Percentiles rank a stretch among this genome's conserved stretches.
phyloP scores from a whole-genome alignment of 2,888 invertebrate species.

The Ligdia adustata region DNA sequence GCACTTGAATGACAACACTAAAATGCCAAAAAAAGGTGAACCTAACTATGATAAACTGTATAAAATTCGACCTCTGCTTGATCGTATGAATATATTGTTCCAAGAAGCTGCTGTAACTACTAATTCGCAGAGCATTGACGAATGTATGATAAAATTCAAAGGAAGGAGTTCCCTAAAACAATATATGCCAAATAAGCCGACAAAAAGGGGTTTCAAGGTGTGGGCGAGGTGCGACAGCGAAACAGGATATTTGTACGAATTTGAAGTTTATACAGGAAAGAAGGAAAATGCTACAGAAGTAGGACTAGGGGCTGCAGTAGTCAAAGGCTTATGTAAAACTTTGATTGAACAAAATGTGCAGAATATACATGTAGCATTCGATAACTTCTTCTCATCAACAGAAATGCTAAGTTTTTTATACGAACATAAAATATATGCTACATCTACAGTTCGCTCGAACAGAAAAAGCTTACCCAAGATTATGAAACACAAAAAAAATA shows the following conservation, averaged over 20 bases:
- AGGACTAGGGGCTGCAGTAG: slow-evolving; percentile 20
- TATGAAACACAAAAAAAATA: slow-evolving; percentile 23
- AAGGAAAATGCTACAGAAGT: slow-evolving; percentile 21
- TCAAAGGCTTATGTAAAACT: slow-evolving; percentile 18
- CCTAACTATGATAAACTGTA: slow-evolving; percentile 22
- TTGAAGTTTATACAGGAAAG: slow-evolving; percentile 28
- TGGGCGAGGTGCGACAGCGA: slow-evolving; percentile 26
- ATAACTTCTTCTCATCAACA: slow-evolving; percentile 21
- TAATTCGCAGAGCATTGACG: slow-evolving; percentile 26
- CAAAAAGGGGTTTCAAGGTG: slow-evolving; percentile 32
- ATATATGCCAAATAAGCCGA: slow-evolving; percentile 34
- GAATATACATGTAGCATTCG: slow-evolving; percentile 19
- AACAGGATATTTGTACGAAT: slow-evolving; percentile 31
- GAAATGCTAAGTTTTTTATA: slow-evolving; percentile 18
- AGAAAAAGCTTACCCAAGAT: slow-evolving; percentile 21
- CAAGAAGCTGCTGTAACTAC: slow-evolving; percentile 18
- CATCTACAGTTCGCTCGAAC: slow-evolving; percentile 22
- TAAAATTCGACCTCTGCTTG: slow-evolving; percentile 27
- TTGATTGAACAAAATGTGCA: slow-evolving; percentile 17
- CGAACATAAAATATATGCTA: slow-evolving; percentile 21
- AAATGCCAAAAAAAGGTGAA: slow-evolving; percentile 18
- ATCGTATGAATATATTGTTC: slow-evolving; percentile 16
- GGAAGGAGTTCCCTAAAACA: slow-evolving; percentile 30
- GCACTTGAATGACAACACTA: slow-evolving; percentile 20
- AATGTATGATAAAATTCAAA: slow-evolving; percentile 34